Evolutionary conservation across 2,888 invertebrate genomes (phyloP).

Genomic region (Lottia scabra): DNA sequence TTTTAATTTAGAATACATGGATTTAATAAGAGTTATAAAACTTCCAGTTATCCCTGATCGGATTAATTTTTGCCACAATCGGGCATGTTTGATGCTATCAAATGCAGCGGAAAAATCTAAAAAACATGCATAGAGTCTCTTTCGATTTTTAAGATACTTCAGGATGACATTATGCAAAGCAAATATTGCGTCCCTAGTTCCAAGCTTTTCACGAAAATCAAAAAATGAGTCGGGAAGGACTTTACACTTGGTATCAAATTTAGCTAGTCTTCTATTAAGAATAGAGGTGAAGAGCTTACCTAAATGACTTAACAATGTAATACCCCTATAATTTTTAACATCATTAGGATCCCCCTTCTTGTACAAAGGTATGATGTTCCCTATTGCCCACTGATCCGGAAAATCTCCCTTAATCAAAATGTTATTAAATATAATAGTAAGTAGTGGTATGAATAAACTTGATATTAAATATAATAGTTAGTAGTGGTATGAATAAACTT

Average conservation of each 20-base stretch:
- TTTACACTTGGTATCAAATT: background rate
- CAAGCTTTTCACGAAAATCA: background rate
- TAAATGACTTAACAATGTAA: background rate
- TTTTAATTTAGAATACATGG: background rate
- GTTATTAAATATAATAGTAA: background rate
- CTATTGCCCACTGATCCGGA: background rate
- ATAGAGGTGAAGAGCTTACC: constrained; percentile 4
- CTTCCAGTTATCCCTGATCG: background rate
- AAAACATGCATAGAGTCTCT: background rate
- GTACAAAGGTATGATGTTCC: background rate
- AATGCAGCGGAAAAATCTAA: constrained; percentile 4
- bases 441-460: background rate
- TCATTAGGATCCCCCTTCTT: background rate
- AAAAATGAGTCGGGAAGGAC: background rate
- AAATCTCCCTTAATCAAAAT: background rate
- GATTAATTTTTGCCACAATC: background rate
- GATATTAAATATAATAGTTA: background rate
- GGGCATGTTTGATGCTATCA: background rate
- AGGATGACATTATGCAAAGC: background rate
- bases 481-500: background rate
- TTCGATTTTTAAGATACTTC: background rate
- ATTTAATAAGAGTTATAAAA: background rate
- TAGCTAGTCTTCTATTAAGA: background rate
- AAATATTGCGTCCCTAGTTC: background rate
- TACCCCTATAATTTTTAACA: background rate